A percentile compares a stretch with the other conserved stretches of the same genome.
phyloP scores from a whole-genome alignment of 2,113 vertebrate species.

The Coryphaenoides rupestris region DNA sequence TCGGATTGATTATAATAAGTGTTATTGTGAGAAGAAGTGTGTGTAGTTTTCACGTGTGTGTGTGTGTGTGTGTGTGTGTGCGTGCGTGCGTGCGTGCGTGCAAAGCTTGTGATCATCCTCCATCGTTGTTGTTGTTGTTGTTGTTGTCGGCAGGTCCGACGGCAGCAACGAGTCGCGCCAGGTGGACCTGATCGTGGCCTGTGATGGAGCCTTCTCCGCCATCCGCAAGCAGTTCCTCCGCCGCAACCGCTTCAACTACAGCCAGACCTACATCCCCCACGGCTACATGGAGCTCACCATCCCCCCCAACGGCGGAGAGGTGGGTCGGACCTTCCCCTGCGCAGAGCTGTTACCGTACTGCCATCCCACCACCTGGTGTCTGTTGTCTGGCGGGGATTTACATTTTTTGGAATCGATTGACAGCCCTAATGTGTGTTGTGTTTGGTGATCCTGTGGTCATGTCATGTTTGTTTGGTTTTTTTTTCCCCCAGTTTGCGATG shows the following conservation, averaged over 20 bases:
- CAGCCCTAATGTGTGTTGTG: neutral
- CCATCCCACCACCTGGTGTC: neutral
- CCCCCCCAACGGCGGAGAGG: constrained; percentile 81
- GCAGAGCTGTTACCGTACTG: no score
- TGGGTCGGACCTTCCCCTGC: constrained; percentile 59
- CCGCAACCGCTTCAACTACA: constrained; percentile 86
- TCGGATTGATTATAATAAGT: no score
- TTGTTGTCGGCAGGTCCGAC: constrained; percentile 65
- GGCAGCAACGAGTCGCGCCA: constrained; percentile 62
- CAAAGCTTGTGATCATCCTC: no score
- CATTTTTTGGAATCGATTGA: neutral
- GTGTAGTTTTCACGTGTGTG: no score
- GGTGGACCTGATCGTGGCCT: constrained; percentile 87
- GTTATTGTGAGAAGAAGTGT: no score
- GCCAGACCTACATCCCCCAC: constrained; percentile 92
- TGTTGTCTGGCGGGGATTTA: neutral
- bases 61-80: no score
- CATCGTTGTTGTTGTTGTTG: neutral
- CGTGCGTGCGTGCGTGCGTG: no score
- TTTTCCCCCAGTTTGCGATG: constrained; percentile 86
- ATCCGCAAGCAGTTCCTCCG: constrained; percentile 87
- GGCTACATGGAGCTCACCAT: constrained; percentile 96
- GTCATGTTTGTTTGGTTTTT: constrained; percentile 10
- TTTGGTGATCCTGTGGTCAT: neutral
- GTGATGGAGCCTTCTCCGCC: constrained; percentile 94